Base-by-base conservation (phyloP, 2,888 invertebrate genomes). In the Parnassius apollo region DNA sequence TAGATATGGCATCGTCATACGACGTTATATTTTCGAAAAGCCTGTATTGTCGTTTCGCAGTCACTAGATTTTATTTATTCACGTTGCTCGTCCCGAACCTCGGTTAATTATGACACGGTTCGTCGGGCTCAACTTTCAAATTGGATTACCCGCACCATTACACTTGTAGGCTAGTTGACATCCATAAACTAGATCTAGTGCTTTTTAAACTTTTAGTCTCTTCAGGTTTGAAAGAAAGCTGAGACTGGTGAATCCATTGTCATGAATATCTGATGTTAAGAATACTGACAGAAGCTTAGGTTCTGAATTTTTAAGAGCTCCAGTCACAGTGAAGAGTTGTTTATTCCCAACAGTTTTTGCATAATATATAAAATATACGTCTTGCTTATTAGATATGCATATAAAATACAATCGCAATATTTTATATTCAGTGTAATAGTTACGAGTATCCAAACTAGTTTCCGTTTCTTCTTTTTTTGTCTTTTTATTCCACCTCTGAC, bases 21-120 rank as follows among this genome's bases (percentile, higher is more conserved):
- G 48, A 35, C 12, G 35, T 52, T 22, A 12, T n/a, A n/a, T 52
- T 9, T n/a, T 9, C 49, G 13, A 49, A 49, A 49, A 13, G 9
- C 49, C 48, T 22, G 13, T 57, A 51, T 57, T 55, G 59, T 59
- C 68, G 59, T 59, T 69, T 67, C 61, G 66, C 67, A 69, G 69
- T 71, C 74, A 73, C 72, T 69, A 64, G 69, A 71, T 64, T 73
- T 86, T 76, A 85, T 75, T 84, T 83, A 88, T 88, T 88, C 87
- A 49, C 9, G 88, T 80, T 75, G 69, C 69, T 63, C 75, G 81
- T 77, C 77, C 78, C 81, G 72, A 65, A 68, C 74, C 77, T 71
- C 74, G 76, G 86, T 86, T 88, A 87, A 88, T 87, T 87, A 87
- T 81, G 80, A 82, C 76, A 75, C 66, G 69, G 70, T 64, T 67